A percentile compares a stretch with the other conserved stretches of the same genome.
Evolutionary conservation across 2,888 invertebrate genomes (phyloP).

Genomic region (Tiphia femorata): DNA sequence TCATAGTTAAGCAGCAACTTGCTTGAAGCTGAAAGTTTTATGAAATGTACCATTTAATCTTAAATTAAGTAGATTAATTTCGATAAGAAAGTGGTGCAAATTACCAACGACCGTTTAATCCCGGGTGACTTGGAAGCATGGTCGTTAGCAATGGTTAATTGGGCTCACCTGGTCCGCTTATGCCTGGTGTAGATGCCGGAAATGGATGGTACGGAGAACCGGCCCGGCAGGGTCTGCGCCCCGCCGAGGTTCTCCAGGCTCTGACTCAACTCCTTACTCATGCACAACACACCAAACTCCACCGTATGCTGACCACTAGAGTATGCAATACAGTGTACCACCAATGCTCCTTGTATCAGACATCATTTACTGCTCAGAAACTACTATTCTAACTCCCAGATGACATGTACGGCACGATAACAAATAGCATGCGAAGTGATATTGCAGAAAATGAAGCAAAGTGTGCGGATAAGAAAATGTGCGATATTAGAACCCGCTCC

Average conservation of each 20-base stretch:
- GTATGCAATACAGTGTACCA: slow-evolving; percentile 69
- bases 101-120: slow-evolving; percentile 55
- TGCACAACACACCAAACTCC: slow-evolving; percentile 70
- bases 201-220: slow-evolving; percentile 74
- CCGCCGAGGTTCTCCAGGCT: slow-evolving; percentile 74
- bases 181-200: slow-evolving; percentile 86
- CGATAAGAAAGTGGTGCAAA: slow-evolving; percentile 29
- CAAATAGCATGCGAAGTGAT: slow-evolving; percentile 42
- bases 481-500: slow-evolving; percentile 33
- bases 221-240: slow-evolving; percentile 77
- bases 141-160: slow-evolving; percentile 48
- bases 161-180: slow-evolving; percentile 84
- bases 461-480: slow-evolving; percentile 27
- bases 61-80: slow-evolving; percentile 21
- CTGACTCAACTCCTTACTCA: slow-evolving; percentile 71
- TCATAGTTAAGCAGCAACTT: slow-evolving; percentile 23
- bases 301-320: slow-evolving; percentile 70
- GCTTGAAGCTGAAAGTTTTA: slow-evolving; percentile 27
- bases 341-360: slow-evolving; percentile 63
- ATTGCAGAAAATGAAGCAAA: slow-evolving; percentile 40
- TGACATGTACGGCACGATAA: slow-evolving; percentile 44
- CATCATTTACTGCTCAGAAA: slow-evolving; percentile 53
- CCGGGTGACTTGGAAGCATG: slow-evolving; percentile 51
- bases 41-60: neutral
- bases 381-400: slow-evolving; percentile 48